Percentiles rank a stretch among this genome's conserved stretches.
These are phyloP conservation scores for Megastigmus dorsalis DNA, from an alignment of 2,888 invertebrate species.

Conservation along the genomic window DNA sequence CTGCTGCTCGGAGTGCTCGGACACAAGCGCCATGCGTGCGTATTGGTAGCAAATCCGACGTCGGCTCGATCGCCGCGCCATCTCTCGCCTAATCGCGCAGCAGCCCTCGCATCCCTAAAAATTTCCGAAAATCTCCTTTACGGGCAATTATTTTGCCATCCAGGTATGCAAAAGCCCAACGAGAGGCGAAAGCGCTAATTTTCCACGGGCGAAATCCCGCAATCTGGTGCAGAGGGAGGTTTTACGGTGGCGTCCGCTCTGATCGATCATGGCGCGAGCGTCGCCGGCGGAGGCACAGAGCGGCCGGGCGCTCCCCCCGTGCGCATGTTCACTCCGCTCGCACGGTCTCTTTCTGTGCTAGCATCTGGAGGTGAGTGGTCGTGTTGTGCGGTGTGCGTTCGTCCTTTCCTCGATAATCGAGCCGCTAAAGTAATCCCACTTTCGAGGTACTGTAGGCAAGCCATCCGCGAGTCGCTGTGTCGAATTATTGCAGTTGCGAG, in stretches of 20 bases:
- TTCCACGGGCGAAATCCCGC: background rate
- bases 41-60: too few species aligned
- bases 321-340: slow-evolving; percentile 71
- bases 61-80: too few species aligned
- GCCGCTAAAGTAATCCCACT: background rate
- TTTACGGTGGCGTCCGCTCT: background rate
- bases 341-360: slow-evolving; percentile 74
- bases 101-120: too few species aligned
- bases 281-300: slow-evolving; percentile 27
- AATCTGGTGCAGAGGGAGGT: background rate
- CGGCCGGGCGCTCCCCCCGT: slow-evolving; percentile 24
- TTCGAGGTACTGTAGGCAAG: background rate
- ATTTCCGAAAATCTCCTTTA: too few species aligned
- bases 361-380: slow-evolving; percentile 74
- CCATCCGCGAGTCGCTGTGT: background rate
- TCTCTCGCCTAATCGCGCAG: too few species aligned
- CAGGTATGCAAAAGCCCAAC: too few species aligned
- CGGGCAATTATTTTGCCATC: too few species aligned
- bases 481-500: background rate
- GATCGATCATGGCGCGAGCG: slow-evolving; percentile 35
- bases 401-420: too few species aligned
- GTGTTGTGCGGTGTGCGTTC: slow-evolving; percentile 58
- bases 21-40: too few species aligned
- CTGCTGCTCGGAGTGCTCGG: too few species aligned
- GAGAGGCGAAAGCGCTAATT: background rate